Percentiles rank a stretch among this genome's conserved stretches.
phyloP scores from a whole-genome alignment of 2,888 invertebrate genomes.

The Rhimphoctona megacephalus region DNA sequence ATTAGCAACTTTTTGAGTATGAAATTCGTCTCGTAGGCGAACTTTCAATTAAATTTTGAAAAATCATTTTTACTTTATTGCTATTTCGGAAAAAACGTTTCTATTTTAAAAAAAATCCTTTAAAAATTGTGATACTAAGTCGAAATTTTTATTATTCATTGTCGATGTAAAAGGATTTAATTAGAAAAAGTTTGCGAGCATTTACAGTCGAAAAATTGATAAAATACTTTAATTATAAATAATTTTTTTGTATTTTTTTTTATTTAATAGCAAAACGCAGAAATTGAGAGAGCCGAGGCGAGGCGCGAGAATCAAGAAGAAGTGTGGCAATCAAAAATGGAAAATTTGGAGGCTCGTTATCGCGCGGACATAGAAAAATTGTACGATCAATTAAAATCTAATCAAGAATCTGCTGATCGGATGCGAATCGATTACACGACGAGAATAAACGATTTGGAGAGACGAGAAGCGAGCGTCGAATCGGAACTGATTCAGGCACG shows the following conservation, averaged over 20 bases:
- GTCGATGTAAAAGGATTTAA: too few relatives aligned
- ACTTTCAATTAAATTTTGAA: too few relatives aligned
- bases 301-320: slow-evolving; percentile 80
- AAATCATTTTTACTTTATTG: too few relatives aligned
- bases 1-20: too few relatives aligned
- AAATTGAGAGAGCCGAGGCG: slow-evolving; percentile 77
- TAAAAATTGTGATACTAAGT: too few relatives aligned
- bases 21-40: too few relatives aligned
- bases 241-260: slow-evolving; percentile 1
- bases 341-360: slow-evolving; percentile 79
- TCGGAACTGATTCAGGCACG: slow-evolving; percentile 5
- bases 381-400: slow-evolving; percentile 77
- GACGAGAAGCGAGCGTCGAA: slow-evolving; percentile 47
- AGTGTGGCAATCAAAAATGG: slow-evolving; percentile 82
- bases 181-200: too few relatives aligned
- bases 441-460: slow-evolving; percentile 79
- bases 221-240: too few relatives aligned
- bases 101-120: too few relatives aligned
- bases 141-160: too few relatives aligned
- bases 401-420: slow-evolving; percentile 75
- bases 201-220: too few relatives aligned
- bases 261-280: slow-evolving; percentile 74
- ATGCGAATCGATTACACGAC: slow-evolving; percentile 79
- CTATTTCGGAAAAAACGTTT: too few relatives aligned
- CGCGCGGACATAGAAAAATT: slow-evolving; percentile 80